phyloP scores from a whole-genome alignment of 2,797 vertebrate species.

The Tokudaia tokunoshimensis region DNA sequence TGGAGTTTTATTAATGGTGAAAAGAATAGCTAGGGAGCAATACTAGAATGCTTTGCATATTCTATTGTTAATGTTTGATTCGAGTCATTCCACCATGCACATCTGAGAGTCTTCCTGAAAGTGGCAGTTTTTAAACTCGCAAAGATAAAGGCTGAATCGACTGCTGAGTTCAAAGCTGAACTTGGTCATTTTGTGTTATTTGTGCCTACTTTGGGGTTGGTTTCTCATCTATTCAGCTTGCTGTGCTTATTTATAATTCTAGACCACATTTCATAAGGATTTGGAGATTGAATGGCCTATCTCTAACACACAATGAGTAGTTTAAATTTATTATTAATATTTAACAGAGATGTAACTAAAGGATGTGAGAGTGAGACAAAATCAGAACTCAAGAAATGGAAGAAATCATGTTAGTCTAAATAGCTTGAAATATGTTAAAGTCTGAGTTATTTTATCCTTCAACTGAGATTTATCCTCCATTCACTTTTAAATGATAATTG shows the following conservation, averaged over 20 bases:
- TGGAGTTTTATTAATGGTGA: conserved; percentile 50
- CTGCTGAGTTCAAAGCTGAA: not conserved
- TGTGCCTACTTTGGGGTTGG: not conserved
- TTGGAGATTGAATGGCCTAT: not conserved
- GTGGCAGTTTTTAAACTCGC: not conserved
- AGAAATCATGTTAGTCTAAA: conserved; percentile 19
- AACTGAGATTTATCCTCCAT: not conserved
- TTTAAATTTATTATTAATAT: conserved; percentile 28
- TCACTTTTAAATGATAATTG: not conserved
- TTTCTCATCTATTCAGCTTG: not conserved
- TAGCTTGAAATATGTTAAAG: not conserved
- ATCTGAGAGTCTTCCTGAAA: not conserved
- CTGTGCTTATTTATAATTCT: not conserved
- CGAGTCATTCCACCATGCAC: not conserved
- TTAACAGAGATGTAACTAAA: conserved; percentile 8
- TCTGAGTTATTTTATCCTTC: not conserved
- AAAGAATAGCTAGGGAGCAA: conserved; percentile 2
- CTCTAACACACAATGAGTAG: not conserved
- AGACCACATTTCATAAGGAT: not conserved
- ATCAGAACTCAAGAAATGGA: not conserved
- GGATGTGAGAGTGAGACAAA: not conserved
- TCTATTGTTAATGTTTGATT: not conserved
- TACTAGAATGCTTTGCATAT: conserved; percentile 21
- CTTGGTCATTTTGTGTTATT: not conserved
- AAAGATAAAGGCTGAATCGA: not conserved